Percentiles rank a stretch among this genome's conserved stretches.
These are phyloP conservation scores for Agrypnus murinus DNA, from an alignment of 2,888 invertebrate genomes.

Conservation along the genomic window DNA sequence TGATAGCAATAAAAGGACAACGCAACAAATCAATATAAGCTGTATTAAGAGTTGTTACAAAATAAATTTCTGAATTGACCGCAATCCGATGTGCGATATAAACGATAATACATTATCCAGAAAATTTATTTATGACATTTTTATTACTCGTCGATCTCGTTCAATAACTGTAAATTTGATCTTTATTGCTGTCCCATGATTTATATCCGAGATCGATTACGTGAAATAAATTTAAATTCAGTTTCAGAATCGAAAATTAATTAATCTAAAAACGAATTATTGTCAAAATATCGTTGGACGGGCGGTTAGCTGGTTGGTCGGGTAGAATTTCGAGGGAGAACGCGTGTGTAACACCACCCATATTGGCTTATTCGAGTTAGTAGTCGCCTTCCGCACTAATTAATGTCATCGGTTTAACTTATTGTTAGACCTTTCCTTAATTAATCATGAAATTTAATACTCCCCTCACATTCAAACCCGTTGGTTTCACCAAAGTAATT, in stretches of 20 bases:
- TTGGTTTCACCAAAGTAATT: conserved; percentile 44
- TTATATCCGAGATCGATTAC: conserved; percentile 27
- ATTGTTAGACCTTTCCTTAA: conserved; percentile 49
- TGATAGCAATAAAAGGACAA: too few relatives aligned
- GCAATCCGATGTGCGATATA: conserved; percentile 21
- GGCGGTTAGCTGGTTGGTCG: not conserved
- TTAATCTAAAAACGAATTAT: conserved; percentile 46
- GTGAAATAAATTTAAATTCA: conserved; percentile 36
- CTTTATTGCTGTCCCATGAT: conserved; percentile 27
- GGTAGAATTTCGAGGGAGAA: conserved; percentile 37
- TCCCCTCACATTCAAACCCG: conserved; percentile 39
- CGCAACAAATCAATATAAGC: too few relatives aligned
- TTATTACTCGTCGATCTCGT: conserved; percentile 28
- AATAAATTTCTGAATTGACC: conserved; percentile 32
- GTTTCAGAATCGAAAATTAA: conserved; percentile 33
- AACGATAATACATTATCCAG: conserved; percentile 10
- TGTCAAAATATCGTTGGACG: conserved; percentile 24
- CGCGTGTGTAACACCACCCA: conserved; percentile 32
- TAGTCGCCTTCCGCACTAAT: conserved; percentile 49
- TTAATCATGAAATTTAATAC: conserved; percentile 51
- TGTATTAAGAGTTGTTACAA: not conserved
- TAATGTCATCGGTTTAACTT: conserved; percentile 49
- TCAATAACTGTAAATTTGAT: conserved; percentile 39
- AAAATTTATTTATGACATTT: conserved; percentile 34
- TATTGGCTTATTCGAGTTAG: conserved; percentile 43